These are phyloP conservation scores for Hylaeus anthracinus DNA, from an alignment of 1,140 invertebrate species.

Conservation along the genomic window DNA sequence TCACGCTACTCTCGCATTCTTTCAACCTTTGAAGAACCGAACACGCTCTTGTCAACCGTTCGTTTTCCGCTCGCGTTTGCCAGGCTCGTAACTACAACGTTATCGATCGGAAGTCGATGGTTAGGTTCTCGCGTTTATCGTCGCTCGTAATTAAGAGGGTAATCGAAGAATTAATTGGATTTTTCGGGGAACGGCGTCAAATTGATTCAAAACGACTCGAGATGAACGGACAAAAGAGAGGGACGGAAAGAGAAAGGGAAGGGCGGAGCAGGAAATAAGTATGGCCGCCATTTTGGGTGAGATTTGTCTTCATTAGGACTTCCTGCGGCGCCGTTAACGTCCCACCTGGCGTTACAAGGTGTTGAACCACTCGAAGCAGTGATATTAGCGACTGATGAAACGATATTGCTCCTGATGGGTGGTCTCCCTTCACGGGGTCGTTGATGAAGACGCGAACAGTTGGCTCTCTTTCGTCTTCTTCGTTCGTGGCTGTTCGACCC, in stretches of 20 bases:
- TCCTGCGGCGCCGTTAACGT: slow-evolving; percentile 73
- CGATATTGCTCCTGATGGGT: slow-evolving; percentile 74
- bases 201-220: not conserved
- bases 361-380: slow-evolving; percentile 72
- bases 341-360: slow-evolving; percentile 77
- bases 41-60: no score
- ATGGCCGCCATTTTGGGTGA: slow-evolving; percentile 73
- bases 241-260: slow-evolving; percentile 13
- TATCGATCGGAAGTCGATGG: not conserved
- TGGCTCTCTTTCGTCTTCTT: slow-evolving; percentile 60
- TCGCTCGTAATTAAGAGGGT: not conserved
- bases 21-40: not conserved
- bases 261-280: slow-evolving; percentile 69
- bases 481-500: slow-evolving; percentile 31
- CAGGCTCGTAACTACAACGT: no score
- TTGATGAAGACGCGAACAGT: slow-evolving; percentile 70
- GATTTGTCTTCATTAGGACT: slow-evolving; percentile 80
- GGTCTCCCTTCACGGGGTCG: slow-evolving; percentile 65
- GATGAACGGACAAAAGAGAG: slow-evolving; percentile 6
- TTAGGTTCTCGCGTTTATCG: not conserved
- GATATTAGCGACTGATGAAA: slow-evolving; percentile 75
- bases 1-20: not conserved
- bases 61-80: no score
- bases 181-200: not conserved
- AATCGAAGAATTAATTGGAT: no score